phyloP scores from a whole-genome alignment of 2,888 invertebrate species.

The Aromia moschata region DNA sequence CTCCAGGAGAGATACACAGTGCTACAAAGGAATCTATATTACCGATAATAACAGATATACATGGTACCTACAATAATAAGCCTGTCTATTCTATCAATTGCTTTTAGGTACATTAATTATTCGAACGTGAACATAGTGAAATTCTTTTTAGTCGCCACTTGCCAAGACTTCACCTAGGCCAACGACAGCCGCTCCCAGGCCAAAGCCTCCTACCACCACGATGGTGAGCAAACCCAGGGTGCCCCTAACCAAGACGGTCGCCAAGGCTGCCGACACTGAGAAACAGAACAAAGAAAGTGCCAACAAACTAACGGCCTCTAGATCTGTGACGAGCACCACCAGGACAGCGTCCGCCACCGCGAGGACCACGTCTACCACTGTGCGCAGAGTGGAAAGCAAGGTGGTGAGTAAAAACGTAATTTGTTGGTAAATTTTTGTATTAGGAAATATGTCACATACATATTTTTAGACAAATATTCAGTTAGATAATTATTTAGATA shows the following conservation, averaged over 20 bases:
- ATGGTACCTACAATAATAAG: too few relatives aligned
- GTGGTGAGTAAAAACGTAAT: background rate
- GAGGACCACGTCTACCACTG: constrained; percentile 48
- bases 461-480: too few relatives aligned
- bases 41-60: too few relatives aligned
- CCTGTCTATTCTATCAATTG: too few relatives aligned
- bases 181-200: constrained; percentile 3
- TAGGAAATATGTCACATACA: too few relatives aligned
- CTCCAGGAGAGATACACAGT: too few relatives aligned
- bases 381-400: constrained; percentile 45
- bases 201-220: constrained; percentile 8
- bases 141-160: background rate
- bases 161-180: constrained; percentile 3
- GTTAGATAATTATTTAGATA: too few relatives aligned
- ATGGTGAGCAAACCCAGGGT: constrained; percentile 7
- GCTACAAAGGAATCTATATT: too few relatives aligned
- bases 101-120: too few relatives aligned
- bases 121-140: too few relatives aligned
- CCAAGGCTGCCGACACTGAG: constrained; percentile 53
- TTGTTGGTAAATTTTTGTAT: constrained; percentile 32
- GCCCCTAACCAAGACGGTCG: constrained; percentile 15
- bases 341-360: constrained; percentile 41
- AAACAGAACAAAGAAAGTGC: constrained; percentile 77
- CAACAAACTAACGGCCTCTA: constrained; percentile 67
- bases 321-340: constrained; percentile 51